Base-by-base conservation (phyloP, 2,113 vertebrate species). In the Nettapus auritus region DNA sequence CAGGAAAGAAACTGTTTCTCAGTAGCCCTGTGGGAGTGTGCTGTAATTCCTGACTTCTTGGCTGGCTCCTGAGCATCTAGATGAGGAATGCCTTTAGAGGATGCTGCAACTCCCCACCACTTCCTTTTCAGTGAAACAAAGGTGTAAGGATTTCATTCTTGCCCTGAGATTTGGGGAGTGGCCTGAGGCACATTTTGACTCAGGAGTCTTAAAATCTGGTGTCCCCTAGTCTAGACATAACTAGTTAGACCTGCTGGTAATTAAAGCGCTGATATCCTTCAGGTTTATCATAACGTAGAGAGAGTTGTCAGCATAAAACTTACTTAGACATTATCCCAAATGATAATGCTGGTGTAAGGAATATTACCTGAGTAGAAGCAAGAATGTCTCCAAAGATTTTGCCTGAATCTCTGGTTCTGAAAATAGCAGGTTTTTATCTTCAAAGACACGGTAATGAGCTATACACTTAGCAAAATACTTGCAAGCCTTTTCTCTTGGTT, bases 171-270 rank as follows among this genome's bases (percentile, higher is more conserved):
- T 8, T 78, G 77, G 28, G 60, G 64, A 95, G 76, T 64, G 60
- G 80, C 95, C 44, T 0, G 0, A 66, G 67, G 90, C 67, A 63
- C 33, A 12, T 20, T 66, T 55, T 59, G 55, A 50, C 64, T 94
- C 21, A 0, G 53, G 71, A 88, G 42, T 66, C 75, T 77, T 74
- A 66, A 87, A 84, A 86, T 79, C 59, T 84, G 69, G 15, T 93
- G 86, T 73, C 66, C 86, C 52, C 69, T 23, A 64, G 91, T 87
- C 95, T 92, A 90, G 83, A 92, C 83, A 9, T 38, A 84, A 90
- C 90, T 4, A 48, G 92, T 88, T 91, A 94, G 82, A 94, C 93
- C 88, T 90, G 96, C 66, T 93, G 71, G 29, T 91, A 88, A 82
- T 93, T 82, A 73, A 64, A 90, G 59, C 2, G 2, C 76, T 91